Conservation (phyloP, 2,113 vertebrate genomes). For the Nibea albiflora region DNA sequence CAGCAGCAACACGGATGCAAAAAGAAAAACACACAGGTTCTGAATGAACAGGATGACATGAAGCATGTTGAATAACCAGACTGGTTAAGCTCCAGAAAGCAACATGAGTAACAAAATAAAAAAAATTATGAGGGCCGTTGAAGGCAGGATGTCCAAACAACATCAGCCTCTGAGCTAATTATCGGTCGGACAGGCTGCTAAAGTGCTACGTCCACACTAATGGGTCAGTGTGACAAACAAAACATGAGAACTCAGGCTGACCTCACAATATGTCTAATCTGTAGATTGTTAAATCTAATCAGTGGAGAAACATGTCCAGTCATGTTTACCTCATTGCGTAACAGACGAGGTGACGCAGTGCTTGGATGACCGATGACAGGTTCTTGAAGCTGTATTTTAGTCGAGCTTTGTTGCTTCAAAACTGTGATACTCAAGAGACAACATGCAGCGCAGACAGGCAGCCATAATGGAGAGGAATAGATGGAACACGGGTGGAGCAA, state of each 20-base stretch:
- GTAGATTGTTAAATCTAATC: slow-evolving; percentile 49
- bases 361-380: slow-evolving; percentile 11
- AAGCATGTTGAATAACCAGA: slow-evolving; percentile 22
- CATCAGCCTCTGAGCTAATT: slow-evolving; percentile 2
- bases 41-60: slow-evolving; percentile 6
- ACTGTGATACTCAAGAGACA: slow-evolving; percentile 21
- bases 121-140: slow-evolving; percentile 3
- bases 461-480: background rate
- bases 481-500: slow-evolving; percentile 11
- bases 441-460: background rate
- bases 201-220: slow-evolving; percentile 3
- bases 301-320: slow-evolving; percentile 37
- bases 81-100: slow-evolving; percentile 1
- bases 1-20: background rate
- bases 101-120: background rate
- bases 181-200: slow-evolving; percentile 2
- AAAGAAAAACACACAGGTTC: slow-evolving; percentile 1
- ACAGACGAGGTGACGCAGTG: slow-evolving; percentile 42
- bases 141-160: slow-evolving; percentile 26
- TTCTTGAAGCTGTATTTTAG: slow-evolving; percentile 12
- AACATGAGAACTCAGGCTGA: slow-evolving; percentile 25
- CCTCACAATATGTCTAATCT: slow-evolving; percentile 33
- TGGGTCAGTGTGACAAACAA: slow-evolving; percentile 43
- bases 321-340: slow-evolving; percentile 48
- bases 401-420: slow-evolving; percentile 12